Conservation (phyloP, 2,113 vertebrate species). For the Archocentrus centrarchus region DNA sequence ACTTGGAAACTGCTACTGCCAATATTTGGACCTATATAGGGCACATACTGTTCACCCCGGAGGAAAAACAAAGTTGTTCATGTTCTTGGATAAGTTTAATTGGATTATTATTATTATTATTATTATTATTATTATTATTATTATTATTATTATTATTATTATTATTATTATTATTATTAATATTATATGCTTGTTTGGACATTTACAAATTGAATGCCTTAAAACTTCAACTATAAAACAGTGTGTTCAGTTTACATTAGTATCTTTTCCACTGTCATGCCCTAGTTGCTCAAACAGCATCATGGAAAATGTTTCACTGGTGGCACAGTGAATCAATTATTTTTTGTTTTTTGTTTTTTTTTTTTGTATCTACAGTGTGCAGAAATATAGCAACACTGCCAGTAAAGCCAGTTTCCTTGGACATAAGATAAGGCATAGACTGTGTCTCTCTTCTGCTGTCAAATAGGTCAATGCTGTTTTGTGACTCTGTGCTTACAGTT, state of each 20-base stretch:
- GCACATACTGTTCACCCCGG: not conserved
- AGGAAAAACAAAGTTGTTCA: not conserved
- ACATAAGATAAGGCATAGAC: slow-evolving; percentile 9
- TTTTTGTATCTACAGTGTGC: slow-evolving; percentile 15
- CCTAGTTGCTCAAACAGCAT: slow-evolving; percentile 9
- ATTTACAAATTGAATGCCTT: not conserved
- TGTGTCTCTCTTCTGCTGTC: not conserved
- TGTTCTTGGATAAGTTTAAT: not conserved
- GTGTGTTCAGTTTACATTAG: not conserved
- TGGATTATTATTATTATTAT: not conserved
- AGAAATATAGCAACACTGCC: slow-evolving; percentile 28
- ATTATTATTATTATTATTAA: too few relatives aligned
- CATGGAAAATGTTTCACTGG: slow-evolving; percentile 55
- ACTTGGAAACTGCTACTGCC: slow-evolving; percentile 18
- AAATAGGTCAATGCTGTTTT: not conserved
- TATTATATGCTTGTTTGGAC: not conserved
- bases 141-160: not conserved
- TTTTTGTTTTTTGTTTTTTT: not conserved
- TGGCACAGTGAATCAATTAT: slow-evolving; percentile 38
- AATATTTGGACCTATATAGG: not conserved
- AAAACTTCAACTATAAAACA: not conserved
- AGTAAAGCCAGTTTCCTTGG: slow-evolving; percentile 43
- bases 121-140: not conserved
- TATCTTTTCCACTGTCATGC: not conserved
- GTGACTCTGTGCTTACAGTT: not conserved